These are phyloP conservation scores for Oreochromis grahami DNA, from an alignment of 2,797 vertebrate genomes.

Conservation along the genomic window DNA sequence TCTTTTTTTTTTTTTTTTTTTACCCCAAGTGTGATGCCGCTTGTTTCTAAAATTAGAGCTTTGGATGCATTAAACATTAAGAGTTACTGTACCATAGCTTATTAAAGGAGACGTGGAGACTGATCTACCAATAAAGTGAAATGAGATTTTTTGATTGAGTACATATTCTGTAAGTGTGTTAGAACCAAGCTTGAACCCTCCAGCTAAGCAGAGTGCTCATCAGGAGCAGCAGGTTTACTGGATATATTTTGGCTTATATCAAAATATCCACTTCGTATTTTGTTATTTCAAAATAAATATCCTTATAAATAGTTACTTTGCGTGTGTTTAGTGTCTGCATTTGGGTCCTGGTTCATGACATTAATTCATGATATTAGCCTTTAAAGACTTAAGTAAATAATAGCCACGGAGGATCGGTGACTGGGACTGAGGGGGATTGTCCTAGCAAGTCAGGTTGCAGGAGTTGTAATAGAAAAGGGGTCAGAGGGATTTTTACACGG, in stretches of 20 bases:
- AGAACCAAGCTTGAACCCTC: not conserved
- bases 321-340: not conserved
- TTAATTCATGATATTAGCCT: no score
- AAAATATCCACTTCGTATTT: not conserved
- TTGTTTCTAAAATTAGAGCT: not conserved
- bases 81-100: accelerated
- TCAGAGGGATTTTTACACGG: not conserved
- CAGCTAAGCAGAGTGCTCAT: not conserved
- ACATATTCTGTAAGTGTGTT: not conserved
- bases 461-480: accelerated
- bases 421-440: not conserved
- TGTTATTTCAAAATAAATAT: no score
- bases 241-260: no score
- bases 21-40: not conserved
- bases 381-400: not conserved
- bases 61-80: not conserved
- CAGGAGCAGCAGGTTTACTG: not conserved
- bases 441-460: not conserved
- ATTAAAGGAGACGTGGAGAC: not conserved
- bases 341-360: not conserved
- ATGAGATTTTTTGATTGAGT: not conserved
- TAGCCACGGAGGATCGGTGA: not conserved
- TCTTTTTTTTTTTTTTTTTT: not conserved
- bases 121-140: not conserved
- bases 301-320: not conserved